Evolutionary conservation across 2,888 invertebrate species (phyloP).

Genomic region (Acronicta aceris): DNA sequence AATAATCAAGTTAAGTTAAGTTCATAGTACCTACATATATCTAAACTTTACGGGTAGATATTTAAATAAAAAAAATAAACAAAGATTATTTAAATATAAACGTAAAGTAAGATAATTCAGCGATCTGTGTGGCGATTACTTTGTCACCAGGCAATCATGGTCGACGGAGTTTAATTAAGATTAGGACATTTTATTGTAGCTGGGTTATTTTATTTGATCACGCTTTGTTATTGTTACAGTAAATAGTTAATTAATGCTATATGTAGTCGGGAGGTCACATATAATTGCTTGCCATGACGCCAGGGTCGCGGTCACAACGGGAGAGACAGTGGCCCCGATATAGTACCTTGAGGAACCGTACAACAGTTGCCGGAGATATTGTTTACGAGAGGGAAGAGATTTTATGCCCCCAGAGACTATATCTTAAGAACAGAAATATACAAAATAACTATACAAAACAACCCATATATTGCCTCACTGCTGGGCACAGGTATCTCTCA

Average conservation of each 20-base stretch:
- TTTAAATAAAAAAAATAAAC: not conserved
- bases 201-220: constrained; percentile 15
- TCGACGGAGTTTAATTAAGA: constrained; percentile 35
- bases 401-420: no score
- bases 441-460: no score
- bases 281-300: constrained; percentile 15
- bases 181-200: constrained; percentile 12
- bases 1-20: no score
- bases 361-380: not conserved
- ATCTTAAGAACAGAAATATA: no score
- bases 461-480: no score
- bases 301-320: constrained; percentile 19
- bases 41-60: no score
- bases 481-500: no score
- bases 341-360: constrained; percentile 21
- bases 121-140: constrained; percentile 6
- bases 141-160: constrained; percentile 22
- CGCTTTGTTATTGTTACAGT: constrained; percentile 30
- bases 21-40: no score
- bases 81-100: not conserved
- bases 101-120: not conserved
- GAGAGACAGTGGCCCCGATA: constrained; percentile 27
- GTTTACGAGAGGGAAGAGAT: no score
- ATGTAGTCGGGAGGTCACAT: constrained; percentile 20
- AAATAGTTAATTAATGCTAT: constrained; percentile 35